phyloP scores from a whole-genome alignment of 1,140 invertebrate genomes.

The Eubasilissa regina region DNA sequence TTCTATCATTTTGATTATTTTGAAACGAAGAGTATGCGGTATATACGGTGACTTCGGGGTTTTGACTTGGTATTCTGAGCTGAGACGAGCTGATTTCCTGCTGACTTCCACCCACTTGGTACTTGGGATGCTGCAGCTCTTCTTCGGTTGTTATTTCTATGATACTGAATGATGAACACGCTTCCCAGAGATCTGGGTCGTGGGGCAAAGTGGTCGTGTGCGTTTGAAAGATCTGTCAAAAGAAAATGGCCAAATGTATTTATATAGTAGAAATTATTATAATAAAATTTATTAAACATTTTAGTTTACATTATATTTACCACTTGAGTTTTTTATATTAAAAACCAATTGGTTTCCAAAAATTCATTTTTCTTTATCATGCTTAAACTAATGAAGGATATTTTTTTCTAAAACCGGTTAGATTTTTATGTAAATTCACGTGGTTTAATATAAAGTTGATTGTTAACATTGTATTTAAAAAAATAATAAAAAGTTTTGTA shows the following conservation, averaged over 20 bases:
- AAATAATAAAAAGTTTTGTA: too few species aligned
- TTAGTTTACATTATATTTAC: too few species aligned
- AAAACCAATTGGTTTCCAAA: too few species aligned
- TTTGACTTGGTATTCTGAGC: conserved; percentile 51
- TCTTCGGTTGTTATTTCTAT: conserved; percentile 56
- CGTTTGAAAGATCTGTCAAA: conserved; percentile 51
- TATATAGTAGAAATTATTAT: too few species aligned
- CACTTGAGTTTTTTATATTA: too few species aligned
- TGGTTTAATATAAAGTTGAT: too few species aligned
- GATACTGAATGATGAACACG: conserved; percentile 54
- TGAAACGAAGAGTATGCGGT: conserved; percentile 52
- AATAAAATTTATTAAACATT: too few species aligned
- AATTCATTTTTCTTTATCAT: too few species aligned
- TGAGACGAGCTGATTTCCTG: conserved; percentile 57
- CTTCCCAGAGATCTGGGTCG: conserved; percentile 53
- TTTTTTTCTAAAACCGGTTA: too few species aligned
- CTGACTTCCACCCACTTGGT: conserved; percentile 57
- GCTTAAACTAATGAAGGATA: too few species aligned
- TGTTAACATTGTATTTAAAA: too few species aligned
- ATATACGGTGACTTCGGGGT: conserved; percentile 56
- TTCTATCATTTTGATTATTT: conserved; percentile 20
- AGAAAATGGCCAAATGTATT: background rate
- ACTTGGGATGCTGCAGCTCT: conserved; percentile 49
- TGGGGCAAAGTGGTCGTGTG: conserved; percentile 50
- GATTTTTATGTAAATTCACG: too few species aligned